These are phyloP conservation scores for Drosophila colorata DNA, from an alignment of 2,888 invertebrate species.

Conservation along the genomic window DNA sequence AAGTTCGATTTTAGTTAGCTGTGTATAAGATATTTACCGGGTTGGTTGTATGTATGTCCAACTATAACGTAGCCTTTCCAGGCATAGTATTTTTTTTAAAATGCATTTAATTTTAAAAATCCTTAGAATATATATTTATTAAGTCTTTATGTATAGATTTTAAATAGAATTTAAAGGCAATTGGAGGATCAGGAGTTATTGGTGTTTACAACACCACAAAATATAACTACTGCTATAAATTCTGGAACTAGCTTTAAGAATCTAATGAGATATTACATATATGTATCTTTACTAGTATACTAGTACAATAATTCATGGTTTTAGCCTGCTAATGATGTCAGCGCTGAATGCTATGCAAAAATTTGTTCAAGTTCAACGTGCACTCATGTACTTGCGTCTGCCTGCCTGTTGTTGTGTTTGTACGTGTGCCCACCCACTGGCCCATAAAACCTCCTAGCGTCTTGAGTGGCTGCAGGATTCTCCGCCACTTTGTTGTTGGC, in stretches of 20 bases:
- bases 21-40: not conserved
- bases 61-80: too few relatives aligned
- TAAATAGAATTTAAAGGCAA: too few relatives aligned
- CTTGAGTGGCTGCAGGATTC: constrained; percentile 51
- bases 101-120: too few relatives aligned
- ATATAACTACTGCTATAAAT: too few relatives aligned
- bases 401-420: constrained; percentile 9
- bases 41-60: too few relatives aligned
- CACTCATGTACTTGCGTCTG: constrained; percentile 43
- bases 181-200: too few relatives aligned
- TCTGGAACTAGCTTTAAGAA: too few relatives aligned
- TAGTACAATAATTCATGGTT: too few relatives aligned
- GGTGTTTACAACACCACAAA: too few relatives aligned
- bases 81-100: too few relatives aligned
- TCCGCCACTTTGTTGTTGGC: constrained; percentile 21
- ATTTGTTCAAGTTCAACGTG: constrained; percentile 73
- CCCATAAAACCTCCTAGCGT: constrained; percentile 36
- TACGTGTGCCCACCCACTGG: constrained; percentile 54
- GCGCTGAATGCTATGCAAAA: constrained; percentile 29
- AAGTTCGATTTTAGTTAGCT: constrained; percentile 14
- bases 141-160: too few relatives aligned
- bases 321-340: constrained; percentile 41
- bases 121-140: too few relatives aligned
- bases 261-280: not conserved
- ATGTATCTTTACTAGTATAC: not conserved